Base-by-base conservation (phyloP, 2,797 vertebrate species). In the Anguilla megastoma region DNA sequence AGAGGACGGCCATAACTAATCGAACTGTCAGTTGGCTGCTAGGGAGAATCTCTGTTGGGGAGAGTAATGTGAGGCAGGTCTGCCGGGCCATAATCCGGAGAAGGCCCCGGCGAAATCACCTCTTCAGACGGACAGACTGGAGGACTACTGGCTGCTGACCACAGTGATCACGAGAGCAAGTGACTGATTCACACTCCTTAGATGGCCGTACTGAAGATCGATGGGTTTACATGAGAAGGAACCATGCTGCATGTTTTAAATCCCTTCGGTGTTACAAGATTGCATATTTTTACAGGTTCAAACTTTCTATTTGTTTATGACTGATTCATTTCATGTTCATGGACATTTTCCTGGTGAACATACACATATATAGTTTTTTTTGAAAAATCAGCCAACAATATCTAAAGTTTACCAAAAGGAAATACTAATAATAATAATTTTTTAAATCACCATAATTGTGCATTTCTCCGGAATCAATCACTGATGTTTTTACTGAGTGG, bases 1-100 rank as follows among this genome's bases (percentile, higher is more conserved):
- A 94, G 94, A 96, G 94, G 95, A 96, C 90, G 95, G 95, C 96
- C 96, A 95, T 96, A 97, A 97, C 95, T 96, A 96, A 97, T 97
- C 96, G 95, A 95, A 95, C 92, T 96, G 97, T 96, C 96, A 96
- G 95, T 95, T 94, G 94, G 95, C 96, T 96, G 95, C 96, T 96
- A 95, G 95, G 95, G 95, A 96, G 96, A 95, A 95, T 92, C 92
- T 94, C 94, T 93, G 94, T 94, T 93, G 93, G 91, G 92, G 92
- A 92, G 93, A 95, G 93, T 93, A 94, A 94, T 93, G 92, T 88
- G 91, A 94, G 93, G 92, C 92, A 94, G 92, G 90, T 93, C 90
- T 90, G 92, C 91, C 93, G 92, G 93, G 91, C 93, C 92, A 92
- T 92, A 93, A 93, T 93, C 89, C 88, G 92, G 90, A 92, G 85